These are phyloP conservation scores for Laupala kohalensis DNA, from an alignment of 1,140 invertebrate genomes.

Conservation along the genomic window DNA sequence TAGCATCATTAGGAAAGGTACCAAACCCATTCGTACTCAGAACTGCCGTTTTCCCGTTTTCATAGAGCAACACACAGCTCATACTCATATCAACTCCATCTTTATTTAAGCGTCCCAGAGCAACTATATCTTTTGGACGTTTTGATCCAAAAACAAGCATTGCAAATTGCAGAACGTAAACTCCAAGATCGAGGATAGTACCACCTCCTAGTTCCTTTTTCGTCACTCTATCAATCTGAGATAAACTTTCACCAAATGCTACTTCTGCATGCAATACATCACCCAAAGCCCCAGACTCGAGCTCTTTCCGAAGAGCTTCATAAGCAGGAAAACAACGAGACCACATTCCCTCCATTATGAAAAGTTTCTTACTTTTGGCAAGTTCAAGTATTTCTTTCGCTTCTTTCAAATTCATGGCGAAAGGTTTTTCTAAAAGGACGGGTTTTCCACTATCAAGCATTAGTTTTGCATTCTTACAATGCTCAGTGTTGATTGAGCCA, in stretches of 20 bases:
- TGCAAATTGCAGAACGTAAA: slow-evolving; percentile 67
- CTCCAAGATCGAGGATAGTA: slow-evolving; percentile 65
- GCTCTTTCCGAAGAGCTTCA: slow-evolving; percentile 41
- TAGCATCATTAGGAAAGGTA: slow-evolving; percentile 45
- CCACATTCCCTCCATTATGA: slow-evolving; percentile 80
- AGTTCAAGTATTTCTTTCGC: slow-evolving; percentile 39
- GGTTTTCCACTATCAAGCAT: slow-evolving; percentile 64
- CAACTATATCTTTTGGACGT: slow-evolving; percentile 30
- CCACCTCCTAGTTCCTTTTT: slow-evolving; percentile 58
- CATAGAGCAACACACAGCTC: slow-evolving; percentile 46
- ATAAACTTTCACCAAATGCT: slow-evolving; percentile 40
- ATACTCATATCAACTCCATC: slow-evolving; percentile 54
- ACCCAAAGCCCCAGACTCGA: slow-evolving; percentile 49
- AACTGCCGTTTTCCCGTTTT: slow-evolving; percentile 45
- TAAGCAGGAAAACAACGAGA: slow-evolving; percentile 68
- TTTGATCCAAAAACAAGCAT: slow-evolving; percentile 53
- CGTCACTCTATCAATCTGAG: not conserved
- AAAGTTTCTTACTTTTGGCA: slow-evolving; percentile 48
- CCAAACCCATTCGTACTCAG: slow-evolving; percentile 38
- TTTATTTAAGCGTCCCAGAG: slow-evolving; percentile 48
- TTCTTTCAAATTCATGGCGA: slow-evolving; percentile 57
- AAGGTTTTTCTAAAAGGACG: slow-evolving; percentile 73
- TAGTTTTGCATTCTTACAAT: slow-evolving; percentile 48
- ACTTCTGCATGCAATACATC: slow-evolving; percentile 51
- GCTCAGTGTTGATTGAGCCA: slow-evolving; percentile 53